Evolutionary conservation across 2,888 invertebrate genomes (phyloP), one percentile per base, ranked within the genome.

Genomic region (Boloria euphrosyne): DNA sequence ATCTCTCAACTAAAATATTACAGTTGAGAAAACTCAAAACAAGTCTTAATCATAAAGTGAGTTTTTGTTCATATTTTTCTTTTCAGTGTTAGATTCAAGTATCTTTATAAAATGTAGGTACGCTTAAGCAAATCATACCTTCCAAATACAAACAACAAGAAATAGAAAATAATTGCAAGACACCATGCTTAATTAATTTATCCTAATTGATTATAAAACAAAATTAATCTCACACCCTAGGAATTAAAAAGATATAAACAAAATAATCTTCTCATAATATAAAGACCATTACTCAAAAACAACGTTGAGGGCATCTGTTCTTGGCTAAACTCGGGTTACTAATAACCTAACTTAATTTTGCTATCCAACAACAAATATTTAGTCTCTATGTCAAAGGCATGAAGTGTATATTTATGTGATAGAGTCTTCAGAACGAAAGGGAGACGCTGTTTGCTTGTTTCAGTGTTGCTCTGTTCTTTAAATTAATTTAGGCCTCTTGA

Each of bases 401-500:
- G 84, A 75, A 74, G 77, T 50, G 18, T 69, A 78, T 61, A 76
- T 69, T 82, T 47, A 68, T 69, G 44, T n/a, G 2, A 14, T 43
- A 60, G 43, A 58, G 27, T 54, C 68, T 66, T 62, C 49, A 38
- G 22, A 44, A 13, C 58, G 50, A 13, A 57, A 59, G 65, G 31
- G 51, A 70, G 50, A 54, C 53, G 64, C 53, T 67, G 59, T 66
- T 71, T 57, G 61, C 53, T 69, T 72, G 71, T 68, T 72, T 75
- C 73, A 72, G 74, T 79, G 84, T 85, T 85, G 84, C 79, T 84
- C 83, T 87, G 87, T 87, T 89, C 85, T 89, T 85, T 82, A 87
- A 86, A 87, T 90, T 89, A 90, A 89, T 89, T 90, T 84, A 75
- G 78, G 83, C 87, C 88, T 87, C 89, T 90, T 81, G 89, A 90